Conservation (phyloP, 1,140 invertebrate genomes). For the Tetragnatha versicolor region DNA sequence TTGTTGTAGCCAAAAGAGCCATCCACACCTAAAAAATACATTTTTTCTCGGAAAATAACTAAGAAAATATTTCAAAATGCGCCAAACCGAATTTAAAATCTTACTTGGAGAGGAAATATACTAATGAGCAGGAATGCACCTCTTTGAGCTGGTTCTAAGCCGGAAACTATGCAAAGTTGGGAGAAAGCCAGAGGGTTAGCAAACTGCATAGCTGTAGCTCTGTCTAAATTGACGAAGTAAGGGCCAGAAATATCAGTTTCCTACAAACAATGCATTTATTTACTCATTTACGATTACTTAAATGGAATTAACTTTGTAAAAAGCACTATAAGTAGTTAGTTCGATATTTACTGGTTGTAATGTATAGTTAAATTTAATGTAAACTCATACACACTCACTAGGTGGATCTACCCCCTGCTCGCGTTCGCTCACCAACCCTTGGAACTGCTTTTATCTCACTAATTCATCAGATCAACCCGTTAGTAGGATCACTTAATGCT, state of each 20-base stretch:
- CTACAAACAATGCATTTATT: background rate
- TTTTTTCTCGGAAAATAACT: background rate
- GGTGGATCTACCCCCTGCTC: too few relatives aligned
- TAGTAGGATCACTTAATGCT: too few relatives aligned
- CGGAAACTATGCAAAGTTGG: slow-evolving; percentile 6
- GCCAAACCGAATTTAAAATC: background rate
- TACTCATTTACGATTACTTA: background rate
- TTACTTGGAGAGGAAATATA: slow-evolving; percentile 16
- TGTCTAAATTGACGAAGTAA: slow-evolving; percentile 10
- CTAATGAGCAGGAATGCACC: slow-evolving; percentile 31
- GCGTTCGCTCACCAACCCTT: too few relatives aligned
- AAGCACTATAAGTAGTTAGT: too few relatives aligned
- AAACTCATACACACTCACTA: too few relatives aligned
- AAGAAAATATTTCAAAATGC: background rate
- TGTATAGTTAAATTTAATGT: too few relatives aligned
- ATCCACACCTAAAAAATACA: slow-evolving; percentile 4
- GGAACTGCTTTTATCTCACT: too few relatives aligned
- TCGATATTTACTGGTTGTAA: too few relatives aligned
- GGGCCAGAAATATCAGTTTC: slow-evolving; percentile 44
- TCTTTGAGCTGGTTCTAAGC: slow-evolving; percentile 5
- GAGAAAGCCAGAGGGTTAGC: slow-evolving; percentile 1
- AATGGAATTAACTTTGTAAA: background rate
- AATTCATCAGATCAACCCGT: too few relatives aligned
- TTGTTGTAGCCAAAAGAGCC: background rate
- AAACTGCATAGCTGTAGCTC: background rate